Evolutionary conservation across 1,140 invertebrate species (phyloP).

Genomic region (Anoplophora glabripennis): DNA sequence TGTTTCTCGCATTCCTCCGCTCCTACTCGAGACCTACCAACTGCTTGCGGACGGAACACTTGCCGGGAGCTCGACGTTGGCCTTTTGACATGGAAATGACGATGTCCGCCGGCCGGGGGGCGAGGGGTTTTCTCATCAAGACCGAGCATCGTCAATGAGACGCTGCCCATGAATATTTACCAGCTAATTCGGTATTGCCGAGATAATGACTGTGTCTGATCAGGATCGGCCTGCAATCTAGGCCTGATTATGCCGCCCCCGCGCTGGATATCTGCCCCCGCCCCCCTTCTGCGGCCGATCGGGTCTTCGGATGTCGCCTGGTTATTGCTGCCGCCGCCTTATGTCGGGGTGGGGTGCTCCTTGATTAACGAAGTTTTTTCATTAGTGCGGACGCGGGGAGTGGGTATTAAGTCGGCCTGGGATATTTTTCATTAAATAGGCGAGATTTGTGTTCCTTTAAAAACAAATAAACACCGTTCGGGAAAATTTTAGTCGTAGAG

Average conservation of each 20-base stretch:
- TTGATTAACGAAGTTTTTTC: constrained; percentile 7
- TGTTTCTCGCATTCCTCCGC: no score
- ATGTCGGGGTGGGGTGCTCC: not conserved
- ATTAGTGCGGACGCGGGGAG: not conserved
- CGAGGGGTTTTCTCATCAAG: constrained; percentile 29
- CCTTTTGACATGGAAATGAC: constrained; percentile 23
- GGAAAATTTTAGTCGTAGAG: no score
- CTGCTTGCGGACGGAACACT: no score
- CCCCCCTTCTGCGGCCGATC: constrained; percentile 9
- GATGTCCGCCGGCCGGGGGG: constrained; percentile 7
- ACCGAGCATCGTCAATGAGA: constrained; percentile 26
- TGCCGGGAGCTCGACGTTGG: not conserved
- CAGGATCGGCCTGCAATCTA: constrained; percentile 31
- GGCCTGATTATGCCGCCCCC: constrained; percentile 35
- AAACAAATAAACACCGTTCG: no score
- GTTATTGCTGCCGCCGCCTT: constrained; percentile 11
- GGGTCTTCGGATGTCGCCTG: constrained; percentile 9
- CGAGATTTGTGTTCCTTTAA: no score
- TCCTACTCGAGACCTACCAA: no score
- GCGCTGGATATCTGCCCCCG: constrained; percentile 9
- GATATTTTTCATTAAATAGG: no score
- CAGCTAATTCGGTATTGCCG: constrained; percentile 38
- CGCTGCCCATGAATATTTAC: constrained; percentile 39
- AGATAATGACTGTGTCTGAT: constrained; percentile 37
- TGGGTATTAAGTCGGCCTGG: no score